A percentile compares a stretch with the other conserved stretches of the same genome.
Conservation (phyloP, 2,113 vertebrate genomes). For the Aythya baeri region DNA sequence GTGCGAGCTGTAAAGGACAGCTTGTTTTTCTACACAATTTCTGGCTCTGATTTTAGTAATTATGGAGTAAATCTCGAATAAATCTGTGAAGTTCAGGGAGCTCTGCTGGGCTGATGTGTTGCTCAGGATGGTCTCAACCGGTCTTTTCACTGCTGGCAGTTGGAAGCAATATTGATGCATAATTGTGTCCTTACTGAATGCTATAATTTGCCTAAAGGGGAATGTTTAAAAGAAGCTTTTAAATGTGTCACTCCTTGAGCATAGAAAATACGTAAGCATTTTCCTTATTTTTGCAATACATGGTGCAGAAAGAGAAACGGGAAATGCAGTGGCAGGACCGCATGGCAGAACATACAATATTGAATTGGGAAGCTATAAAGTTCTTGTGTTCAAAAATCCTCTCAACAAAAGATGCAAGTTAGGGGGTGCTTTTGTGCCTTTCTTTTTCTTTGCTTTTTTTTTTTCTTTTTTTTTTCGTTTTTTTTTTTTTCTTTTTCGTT, state of each 20-base stretch:
- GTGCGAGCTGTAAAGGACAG: not conserved
- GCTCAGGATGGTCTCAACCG: not conserved
- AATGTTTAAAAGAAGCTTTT: not conserved
- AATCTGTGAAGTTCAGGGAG: not conserved
- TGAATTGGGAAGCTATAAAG: not conserved
- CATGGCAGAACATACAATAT: not conserved
- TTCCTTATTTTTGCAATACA: not conserved
- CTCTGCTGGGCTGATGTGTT: not conserved
- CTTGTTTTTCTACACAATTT: not conserved
- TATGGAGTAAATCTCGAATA: not conserved
- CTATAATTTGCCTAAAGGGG: not conserved
- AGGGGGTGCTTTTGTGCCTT: not conserved
- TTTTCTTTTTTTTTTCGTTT: not conserved
- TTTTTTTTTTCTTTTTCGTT: not conserved
- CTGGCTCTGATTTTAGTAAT: not conserved
- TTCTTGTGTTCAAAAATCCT: not conserved
- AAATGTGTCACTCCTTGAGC: not conserved
- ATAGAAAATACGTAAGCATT: not conserved
- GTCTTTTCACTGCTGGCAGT: not conserved
- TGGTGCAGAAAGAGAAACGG: not conserved
- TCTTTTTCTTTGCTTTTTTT: not conserved
- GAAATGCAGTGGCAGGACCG: rapidly evolving
- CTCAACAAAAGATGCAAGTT: not conserved
- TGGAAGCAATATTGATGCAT: not conserved
- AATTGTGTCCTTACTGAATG: not conserved